Evolutionary conservation across 2,797 vertebrate species (phyloP).

Genomic region (Mallotus villosus): DNA sequence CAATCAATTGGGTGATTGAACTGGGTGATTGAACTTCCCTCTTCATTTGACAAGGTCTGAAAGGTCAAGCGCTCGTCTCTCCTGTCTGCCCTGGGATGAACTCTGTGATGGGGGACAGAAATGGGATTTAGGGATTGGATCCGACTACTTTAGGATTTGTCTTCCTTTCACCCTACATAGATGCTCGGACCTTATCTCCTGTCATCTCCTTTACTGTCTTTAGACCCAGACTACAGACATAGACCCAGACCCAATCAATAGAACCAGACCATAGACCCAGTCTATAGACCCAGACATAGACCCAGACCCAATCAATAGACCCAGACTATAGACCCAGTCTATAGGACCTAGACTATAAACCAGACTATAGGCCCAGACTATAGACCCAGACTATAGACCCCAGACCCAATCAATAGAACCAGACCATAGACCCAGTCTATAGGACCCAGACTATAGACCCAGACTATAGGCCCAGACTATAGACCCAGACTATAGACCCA

Average conservation of each 20-base stretch:
- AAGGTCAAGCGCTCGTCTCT: not conserved
- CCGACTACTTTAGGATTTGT: conserved; percentile 1
- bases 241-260: not conserved
- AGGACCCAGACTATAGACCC: no score
- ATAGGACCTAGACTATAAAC: not conserved
- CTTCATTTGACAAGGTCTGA: not conserved
- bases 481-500: no score
- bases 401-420: not conserved
- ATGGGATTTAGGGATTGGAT: not conserved
- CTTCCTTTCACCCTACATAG: not conserved
- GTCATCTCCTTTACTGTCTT: not conserved
- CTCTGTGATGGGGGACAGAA: not conserved
- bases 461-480: no score
- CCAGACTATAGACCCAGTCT: not conserved
- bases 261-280: not conserved
- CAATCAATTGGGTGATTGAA: not conserved
- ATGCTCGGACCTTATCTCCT: not conserved
- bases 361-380: not conserved
- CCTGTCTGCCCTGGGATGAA: not conserved
- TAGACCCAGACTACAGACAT: not conserved
- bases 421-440: not conserved
- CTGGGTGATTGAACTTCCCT: not conserved
- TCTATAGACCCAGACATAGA: not conserved
- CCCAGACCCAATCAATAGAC: not conserved
- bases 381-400: not conserved